Evolutionary conservation across 2,797 vertebrate genomes (phyloP).

Genomic region (Hydrophis major): DNA sequence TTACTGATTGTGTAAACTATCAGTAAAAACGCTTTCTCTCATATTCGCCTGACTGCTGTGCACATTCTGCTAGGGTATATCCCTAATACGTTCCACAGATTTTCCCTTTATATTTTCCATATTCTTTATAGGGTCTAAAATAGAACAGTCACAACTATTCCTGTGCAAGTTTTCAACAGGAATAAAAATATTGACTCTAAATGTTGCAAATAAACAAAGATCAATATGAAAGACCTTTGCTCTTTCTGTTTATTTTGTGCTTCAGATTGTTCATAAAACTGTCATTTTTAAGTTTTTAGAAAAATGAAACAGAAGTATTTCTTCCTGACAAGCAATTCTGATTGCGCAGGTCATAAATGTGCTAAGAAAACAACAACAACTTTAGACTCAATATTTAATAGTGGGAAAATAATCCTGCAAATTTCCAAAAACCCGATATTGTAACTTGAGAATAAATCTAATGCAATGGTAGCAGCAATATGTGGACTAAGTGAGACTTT

Average conservation of each 20-base stretch:
- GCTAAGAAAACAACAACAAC: not conserved
- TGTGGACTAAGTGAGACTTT: not conserved
- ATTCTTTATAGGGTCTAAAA: not conserved
- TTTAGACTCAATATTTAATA: not conserved
- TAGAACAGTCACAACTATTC: not conserved
- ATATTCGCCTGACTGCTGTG: no score
- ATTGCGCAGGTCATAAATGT: not conserved
- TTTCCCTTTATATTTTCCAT: not conserved
- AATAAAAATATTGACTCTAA: not conserved
- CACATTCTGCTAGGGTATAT: no score
- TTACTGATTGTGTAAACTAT: no score
- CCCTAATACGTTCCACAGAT: not conserved
- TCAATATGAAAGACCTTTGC: not conserved
- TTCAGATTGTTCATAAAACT: not conserved
- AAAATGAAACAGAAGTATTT: not conserved
- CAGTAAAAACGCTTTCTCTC: no score
- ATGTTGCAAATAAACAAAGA: not conserved
- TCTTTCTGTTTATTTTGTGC: not conserved
- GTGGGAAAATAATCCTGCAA: not conserved
- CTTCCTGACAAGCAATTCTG: not conserved
- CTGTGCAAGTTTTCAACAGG: not conserved
- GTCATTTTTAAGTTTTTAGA: not conserved
- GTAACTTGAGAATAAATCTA: not conserved
- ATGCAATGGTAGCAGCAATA: not conserved
- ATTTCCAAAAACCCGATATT: not conserved